A percentile compares a stretch with the other conserved stretches of the same genome.
Evolutionary conservation across 2,113 vertebrate species (phyloP).

Genomic region (Chiloscyllium plagiosum): DNA sequence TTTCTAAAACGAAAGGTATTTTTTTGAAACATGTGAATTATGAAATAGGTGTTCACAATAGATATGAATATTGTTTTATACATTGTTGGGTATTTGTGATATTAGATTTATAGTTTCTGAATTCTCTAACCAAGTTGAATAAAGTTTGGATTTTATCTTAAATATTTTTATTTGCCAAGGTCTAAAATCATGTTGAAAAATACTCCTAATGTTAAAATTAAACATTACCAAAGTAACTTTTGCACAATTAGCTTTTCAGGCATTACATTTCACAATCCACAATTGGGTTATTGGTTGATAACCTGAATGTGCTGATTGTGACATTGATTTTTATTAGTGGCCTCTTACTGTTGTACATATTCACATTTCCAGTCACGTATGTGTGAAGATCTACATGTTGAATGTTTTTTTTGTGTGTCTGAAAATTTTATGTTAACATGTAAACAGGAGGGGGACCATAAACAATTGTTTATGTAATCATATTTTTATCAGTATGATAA

Average conservation of each 20-base stretch:
- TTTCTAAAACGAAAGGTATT: too few species aligned
- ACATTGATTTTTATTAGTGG: not conserved
- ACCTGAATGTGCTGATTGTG: not conserved
- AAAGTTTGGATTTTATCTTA: not conserved
- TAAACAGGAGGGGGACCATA: not conserved
- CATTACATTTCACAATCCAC: not conserved
- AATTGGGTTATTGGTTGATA: not conserved
- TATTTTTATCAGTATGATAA: not conserved
- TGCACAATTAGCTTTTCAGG: not conserved
- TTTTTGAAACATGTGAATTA: too few species aligned
- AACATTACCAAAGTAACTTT: not conserved
- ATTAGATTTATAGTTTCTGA: not conserved
- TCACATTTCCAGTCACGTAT: too few species aligned
- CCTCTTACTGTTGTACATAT: not conserved
- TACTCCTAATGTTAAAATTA: not conserved
- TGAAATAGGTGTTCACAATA: too few species aligned
- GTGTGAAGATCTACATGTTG: not conserved
- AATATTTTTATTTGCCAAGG: not conserved
- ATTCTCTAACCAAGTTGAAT: not conserved
- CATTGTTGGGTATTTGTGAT: not conserved
- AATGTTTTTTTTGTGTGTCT: not conserved
- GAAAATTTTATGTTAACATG: not conserved
- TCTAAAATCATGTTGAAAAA: not conserved
- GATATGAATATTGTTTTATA: not conserved
- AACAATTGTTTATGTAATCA: not conserved